Conservation (phyloP, 2,797 vertebrate genomes). For the Sebastes vulpes region DNA sequence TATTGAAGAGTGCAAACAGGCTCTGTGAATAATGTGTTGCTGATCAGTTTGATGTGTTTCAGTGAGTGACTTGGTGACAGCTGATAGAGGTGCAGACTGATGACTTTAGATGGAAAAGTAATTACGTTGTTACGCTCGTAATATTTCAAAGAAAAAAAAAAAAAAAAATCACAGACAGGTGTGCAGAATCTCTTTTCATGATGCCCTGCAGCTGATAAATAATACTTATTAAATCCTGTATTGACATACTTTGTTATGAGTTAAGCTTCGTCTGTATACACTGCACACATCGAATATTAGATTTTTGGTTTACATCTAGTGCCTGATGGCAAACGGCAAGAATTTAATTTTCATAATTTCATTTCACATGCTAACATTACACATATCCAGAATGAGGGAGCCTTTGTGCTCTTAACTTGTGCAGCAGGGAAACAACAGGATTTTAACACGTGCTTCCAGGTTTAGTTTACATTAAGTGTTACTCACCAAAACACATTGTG, state of each 20-base stretch:
- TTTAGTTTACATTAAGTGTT: too few species aligned
- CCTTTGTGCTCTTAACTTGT: neutral
- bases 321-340: neutral
- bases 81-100: constrained; percentile 18
- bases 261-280: neutral
- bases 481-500: too few species aligned
- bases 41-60: constrained; percentile 15
- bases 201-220: constrained; percentile 24
- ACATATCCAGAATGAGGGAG: neutral
- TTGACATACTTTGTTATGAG: constrained; percentile 12
- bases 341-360: neutral
- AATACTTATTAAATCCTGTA: constrained; percentile 14
- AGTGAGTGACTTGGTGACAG: neutral
- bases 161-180: neutral
- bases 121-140: constrained; percentile 9
- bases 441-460: neutral
- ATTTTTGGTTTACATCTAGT: neutral
- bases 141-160: constrained; percentile 5
- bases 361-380: neutral
- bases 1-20: neutral
- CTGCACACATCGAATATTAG: neutral
- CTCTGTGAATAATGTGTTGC: neutral
- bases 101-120: constrained; percentile 19
- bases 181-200: neutral
- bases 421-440: too few species aligned